Conservation (phyloP, 2,797 vertebrate genomes). For the Coccyzus lansbergi region DNA sequence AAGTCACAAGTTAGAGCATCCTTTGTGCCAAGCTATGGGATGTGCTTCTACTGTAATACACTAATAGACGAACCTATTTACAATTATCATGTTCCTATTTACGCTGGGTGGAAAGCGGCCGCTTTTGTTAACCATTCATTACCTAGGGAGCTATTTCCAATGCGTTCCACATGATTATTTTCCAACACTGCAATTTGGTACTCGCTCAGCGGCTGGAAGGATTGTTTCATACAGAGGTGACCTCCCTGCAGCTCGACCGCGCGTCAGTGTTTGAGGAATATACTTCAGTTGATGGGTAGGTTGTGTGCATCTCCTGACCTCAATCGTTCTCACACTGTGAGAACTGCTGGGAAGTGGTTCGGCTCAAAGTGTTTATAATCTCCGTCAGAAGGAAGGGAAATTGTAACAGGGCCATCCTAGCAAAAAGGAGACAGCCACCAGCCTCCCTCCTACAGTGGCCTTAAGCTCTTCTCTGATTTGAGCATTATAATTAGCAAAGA, state of each 20-base stretch:
- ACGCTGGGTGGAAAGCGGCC: conserved; percentile 27
- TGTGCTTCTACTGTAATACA: background rate
- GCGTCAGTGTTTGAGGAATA: conserved; percentile 75
- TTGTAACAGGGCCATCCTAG: conserved; percentile 36
- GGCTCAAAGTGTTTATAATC: conserved; percentile 75
- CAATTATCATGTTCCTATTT: background rate
- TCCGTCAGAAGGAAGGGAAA: conserved; percentile 56
- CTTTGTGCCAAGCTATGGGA: background rate
- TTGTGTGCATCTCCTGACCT: conserved; percentile 79
- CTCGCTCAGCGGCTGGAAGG: conserved; percentile 63
- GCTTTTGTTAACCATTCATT: conserved; percentile 67
- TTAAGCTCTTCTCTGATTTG: conserved; percentile 24
- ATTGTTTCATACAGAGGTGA: conserved; percentile 77
- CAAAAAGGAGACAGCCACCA: conserved; percentile 9
- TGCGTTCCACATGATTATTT: conserved; percentile 57
- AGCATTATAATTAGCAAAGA: conserved; percentile 34
- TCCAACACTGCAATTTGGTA: conserved; percentile 70
- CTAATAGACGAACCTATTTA: conserved; percentile 6
- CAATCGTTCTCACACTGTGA: conserved; percentile 73
- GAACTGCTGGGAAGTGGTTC: conserved; percentile 68
- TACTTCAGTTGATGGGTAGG: conserved; percentile 75
- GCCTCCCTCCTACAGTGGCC: conserved; percentile 33
- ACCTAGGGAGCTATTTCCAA: conserved; percentile 44
- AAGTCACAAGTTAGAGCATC: rapidly evolving
- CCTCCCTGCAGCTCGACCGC: conserved; percentile 70